Evolutionary conservation across 2,797 vertebrate genomes (phyloP).

Genomic region (Oryzias sinensis): DNA sequence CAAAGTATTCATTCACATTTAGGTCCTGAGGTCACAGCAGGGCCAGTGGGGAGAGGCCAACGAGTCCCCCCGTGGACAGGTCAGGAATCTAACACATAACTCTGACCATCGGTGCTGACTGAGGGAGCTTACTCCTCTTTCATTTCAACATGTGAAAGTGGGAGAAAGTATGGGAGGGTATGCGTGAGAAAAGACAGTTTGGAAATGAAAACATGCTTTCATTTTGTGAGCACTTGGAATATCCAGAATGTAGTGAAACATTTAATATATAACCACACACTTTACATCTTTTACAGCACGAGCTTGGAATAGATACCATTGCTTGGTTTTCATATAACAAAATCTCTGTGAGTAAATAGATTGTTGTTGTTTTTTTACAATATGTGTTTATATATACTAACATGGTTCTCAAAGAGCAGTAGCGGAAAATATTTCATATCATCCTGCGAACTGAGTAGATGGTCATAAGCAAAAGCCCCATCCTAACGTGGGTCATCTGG

Average conservation of each 20-base stretch:
- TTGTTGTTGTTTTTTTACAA: too few relatives aligned
- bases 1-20: constrained; percentile 87
- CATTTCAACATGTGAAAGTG: constrained; percentile 49
- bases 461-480: constrained; percentile 35
- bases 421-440: too few relatives aligned
- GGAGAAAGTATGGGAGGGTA: constrained; percentile 31
- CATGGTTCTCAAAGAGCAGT: too few relatives aligned
- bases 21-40: constrained; percentile 82
- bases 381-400: too few relatives aligned
- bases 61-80: constrained; percentile 71
- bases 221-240: constrained; percentile 22
- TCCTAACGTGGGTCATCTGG: constrained; percentile 37
- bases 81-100: constrained; percentile 81
- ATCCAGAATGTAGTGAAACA: constrained; percentile 15
- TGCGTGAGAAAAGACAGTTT: constrained; percentile 22
- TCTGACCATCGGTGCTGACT: constrained; percentile 61
- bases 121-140: constrained; percentile 68
- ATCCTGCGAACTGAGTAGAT: constrained; percentile 36
- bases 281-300: constrained; percentile 18
- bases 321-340: constrained; percentile 3
- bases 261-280: constrained; percentile 22
- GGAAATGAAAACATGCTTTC: constrained; percentile 32
- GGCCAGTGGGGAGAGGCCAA: constrained; percentile 78
- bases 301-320: constrained; percentile 13
- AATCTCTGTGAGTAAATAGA: too few relatives aligned